phyloP scores from a whole-genome alignment of 2,797 vertebrate genomes.

The Bovichtus diacanthus region DNA sequence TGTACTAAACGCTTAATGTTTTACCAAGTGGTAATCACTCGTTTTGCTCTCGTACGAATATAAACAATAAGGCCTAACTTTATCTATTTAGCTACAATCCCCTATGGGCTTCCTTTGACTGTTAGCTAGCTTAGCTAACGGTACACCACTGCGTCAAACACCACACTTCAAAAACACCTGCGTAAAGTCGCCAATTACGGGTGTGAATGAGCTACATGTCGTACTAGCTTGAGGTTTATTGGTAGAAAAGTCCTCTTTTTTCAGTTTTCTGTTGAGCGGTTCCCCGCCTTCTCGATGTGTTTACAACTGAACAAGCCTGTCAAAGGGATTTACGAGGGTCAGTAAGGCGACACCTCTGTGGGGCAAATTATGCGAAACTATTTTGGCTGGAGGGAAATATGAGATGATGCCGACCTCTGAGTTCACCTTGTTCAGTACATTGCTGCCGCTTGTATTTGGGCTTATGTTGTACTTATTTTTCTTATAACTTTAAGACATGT shows the following conservation, averaged over 20 bases:
- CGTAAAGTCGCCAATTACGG: constrained; percentile 7
- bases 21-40: background rate
- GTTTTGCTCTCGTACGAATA: background rate
- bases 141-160: constrained; percentile 53
- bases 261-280: background rate
- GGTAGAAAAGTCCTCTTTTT: background rate
- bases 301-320: constrained; percentile 29
- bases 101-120: constrained; percentile 8
- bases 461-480: background rate
- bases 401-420: constrained; percentile 42
- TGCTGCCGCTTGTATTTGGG: background rate
- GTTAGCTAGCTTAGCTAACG: constrained; percentile 33
- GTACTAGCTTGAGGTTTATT: background rate
- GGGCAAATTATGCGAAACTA: constrained; percentile 56
- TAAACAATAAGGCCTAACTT: constrained; percentile 24
- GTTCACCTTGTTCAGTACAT: constrained; percentile 39
- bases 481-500: background rate
- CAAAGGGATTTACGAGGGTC: constrained; percentile 16
- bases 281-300: background rate
- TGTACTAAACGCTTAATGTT: no score
- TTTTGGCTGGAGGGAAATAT: constrained; percentile 61
- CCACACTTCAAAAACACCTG: no score
- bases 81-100: background rate
- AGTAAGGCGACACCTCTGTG: constrained; percentile 41
- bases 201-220: background rate